Conservation (phyloP, 2,888 invertebrate species). For the Lomographa bimaculata region DNA sequence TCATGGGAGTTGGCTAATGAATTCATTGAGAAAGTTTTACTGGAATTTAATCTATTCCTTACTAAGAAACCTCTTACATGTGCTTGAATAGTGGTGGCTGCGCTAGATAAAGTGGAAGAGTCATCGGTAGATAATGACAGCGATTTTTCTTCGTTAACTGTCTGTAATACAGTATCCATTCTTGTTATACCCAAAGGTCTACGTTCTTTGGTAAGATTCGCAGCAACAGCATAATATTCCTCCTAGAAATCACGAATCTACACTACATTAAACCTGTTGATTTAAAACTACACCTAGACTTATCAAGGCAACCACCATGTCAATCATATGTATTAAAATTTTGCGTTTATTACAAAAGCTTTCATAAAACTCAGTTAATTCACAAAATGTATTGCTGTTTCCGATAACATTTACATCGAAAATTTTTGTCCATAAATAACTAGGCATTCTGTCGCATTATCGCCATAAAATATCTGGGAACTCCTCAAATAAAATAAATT, state of each 20-base stretch:
- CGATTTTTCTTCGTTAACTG: slow-evolving; percentile 80
- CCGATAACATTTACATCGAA: too few relatives aligned
- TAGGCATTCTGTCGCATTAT: too few relatives aligned
- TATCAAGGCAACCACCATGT: too few relatives aligned
- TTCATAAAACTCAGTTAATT: too few relatives aligned
- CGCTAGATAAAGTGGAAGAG: slow-evolving; percentile 79
- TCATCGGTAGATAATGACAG: slow-evolving; percentile 77
- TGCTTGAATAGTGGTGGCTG: slow-evolving; percentile 87
- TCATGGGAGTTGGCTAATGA: slow-evolving; percentile 63
- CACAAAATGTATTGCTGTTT: too few relatives aligned
- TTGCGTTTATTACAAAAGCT: too few relatives aligned
- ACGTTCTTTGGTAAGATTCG: slow-evolving; percentile 58
- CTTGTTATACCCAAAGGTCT: slow-evolving; percentile 63
- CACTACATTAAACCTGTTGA: slow-evolving; percentile 18
- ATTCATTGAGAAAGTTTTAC: slow-evolving; percentile 65
- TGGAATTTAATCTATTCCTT: slow-evolving; percentile 74
- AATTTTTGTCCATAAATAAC: too few relatives aligned
- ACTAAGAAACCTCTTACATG: slow-evolving; percentile 87
- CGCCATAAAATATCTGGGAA: too few relatives aligned
- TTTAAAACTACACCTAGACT: background rate
- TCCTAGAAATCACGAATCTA: slow-evolving; percentile 52
- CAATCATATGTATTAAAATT: too few relatives aligned
- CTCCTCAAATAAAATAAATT: too few relatives aligned
- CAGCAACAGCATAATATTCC: slow-evolving; percentile 44
- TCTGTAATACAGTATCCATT: slow-evolving; percentile 77